These are phyloP conservation scores for Strigops habroptila DNA, from an alignment of 2,113 vertebrate genomes.

Conservation along the genomic window DNA sequence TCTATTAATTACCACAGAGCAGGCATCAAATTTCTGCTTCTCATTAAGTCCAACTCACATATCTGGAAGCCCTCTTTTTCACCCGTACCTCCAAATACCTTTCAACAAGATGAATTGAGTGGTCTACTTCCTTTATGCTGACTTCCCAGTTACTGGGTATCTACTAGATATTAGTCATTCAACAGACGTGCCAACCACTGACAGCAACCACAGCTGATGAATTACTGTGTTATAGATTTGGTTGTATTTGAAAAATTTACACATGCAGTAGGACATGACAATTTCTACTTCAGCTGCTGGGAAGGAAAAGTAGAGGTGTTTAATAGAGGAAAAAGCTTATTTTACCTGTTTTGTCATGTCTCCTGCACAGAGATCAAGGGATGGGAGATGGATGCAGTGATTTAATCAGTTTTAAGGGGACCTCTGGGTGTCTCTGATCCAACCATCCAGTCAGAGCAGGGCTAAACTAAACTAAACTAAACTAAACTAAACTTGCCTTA, in stretches of 20 bases:
- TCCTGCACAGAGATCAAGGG: neutral
- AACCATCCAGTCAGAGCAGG: neutral
- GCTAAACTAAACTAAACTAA: neutral
- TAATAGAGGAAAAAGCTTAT: accelerated
- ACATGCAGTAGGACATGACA: neutral
- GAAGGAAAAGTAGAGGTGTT: neutral
- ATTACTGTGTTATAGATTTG: neutral
- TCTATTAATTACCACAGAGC: neutral
- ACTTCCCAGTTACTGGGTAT: too few species aligned
- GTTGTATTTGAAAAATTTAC: neutral
- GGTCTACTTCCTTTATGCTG: neutral
- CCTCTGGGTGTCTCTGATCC: neutral
- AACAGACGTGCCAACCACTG: neutral
- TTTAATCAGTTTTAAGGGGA: neutral
- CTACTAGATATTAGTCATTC: neutral
- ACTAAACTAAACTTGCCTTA: neutral
- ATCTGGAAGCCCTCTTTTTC: neutral
- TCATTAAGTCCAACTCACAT: neutral
- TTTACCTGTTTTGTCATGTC: neutral
- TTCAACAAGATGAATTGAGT: neutral
- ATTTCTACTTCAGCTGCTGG: neutral
- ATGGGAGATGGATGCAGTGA: neutral
- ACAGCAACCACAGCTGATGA: neutral
- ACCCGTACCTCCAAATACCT: neutral
- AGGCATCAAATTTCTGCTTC: neutral